Evolutionary conservation across 2,888 invertebrate species (phyloP).

Genomic region (Ashinkailepas kermadecensis): DNA sequence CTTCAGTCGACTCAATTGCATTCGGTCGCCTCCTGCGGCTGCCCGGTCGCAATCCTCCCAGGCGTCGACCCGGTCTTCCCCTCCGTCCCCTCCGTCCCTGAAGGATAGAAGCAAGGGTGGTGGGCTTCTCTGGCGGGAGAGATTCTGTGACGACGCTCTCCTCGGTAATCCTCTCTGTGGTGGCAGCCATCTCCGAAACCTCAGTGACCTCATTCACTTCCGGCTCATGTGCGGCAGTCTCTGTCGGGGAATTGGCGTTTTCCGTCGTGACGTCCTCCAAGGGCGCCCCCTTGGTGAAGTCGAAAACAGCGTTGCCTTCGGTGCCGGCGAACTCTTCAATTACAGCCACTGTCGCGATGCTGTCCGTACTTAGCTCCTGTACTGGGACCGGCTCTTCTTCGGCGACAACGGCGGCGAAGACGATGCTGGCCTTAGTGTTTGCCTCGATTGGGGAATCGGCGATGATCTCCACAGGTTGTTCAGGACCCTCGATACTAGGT

Average conservation of each 20-base stretch:
- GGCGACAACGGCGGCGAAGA: neutral
- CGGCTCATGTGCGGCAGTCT: neutral
- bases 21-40: neutral
- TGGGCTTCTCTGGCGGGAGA: neutral
- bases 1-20: no score
- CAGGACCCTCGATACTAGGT: no score
- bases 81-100: neutral
- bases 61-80: neutral
- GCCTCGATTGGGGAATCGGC: neutral
- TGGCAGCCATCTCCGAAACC: neutral
- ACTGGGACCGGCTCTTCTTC: neutral
- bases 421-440: neutral
- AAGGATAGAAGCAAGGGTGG: neutral
- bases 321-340: conserved; percentile 63
- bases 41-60: neutral
- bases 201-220: neutral
- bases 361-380: conserved; percentile 40
- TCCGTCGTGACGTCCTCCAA: neutral
- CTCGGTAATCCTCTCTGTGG: neutral
- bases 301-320: conserved; percentile 53
- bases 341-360: conserved; percentile 73
- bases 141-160: neutral
- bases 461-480: neutral
- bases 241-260: no score
- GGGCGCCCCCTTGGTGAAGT: neutral